These are phyloP conservation scores for Pterocles gutturalis DNA, from an alignment of 2,113 vertebrate species.

Conservation along the genomic window DNA sequence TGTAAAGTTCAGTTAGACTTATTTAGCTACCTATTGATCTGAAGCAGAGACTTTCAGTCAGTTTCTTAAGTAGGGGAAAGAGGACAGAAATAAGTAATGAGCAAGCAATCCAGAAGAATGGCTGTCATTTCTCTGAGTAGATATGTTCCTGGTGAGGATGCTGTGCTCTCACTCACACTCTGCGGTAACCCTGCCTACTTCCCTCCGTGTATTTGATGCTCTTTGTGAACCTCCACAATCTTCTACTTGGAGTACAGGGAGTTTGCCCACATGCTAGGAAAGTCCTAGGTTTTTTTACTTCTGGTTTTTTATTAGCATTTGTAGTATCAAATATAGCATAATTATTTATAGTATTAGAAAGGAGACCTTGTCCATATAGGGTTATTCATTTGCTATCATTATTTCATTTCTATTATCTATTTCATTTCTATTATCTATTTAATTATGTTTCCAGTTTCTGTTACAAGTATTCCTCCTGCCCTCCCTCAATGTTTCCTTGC, in stretches of 20 bases:
- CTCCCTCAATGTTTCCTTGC: not conserved
- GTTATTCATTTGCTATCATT: not conserved
- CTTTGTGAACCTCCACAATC: not conserved
- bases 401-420: not conserved
- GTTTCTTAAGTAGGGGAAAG: not conserved
- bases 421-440: not conserved
- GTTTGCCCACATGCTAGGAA: not conserved
- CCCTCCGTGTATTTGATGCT: not conserved
- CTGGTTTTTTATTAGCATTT: not conserved
- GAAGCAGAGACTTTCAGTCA: not conserved
- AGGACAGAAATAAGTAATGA: not conserved
- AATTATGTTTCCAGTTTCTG: not conserved
- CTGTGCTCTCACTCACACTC: not conserved
- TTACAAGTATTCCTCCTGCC: not conserved
- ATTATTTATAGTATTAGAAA: not conserved
- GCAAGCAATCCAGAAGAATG: not conserved
- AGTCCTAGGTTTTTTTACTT: not conserved
- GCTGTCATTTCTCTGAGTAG: not conserved
- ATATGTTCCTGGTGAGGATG: not conserved
- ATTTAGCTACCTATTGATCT: not conserved
- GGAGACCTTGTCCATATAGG: not conserved
- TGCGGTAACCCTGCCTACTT: not conserved
- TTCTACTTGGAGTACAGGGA: not conserved
- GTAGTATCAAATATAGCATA: not conserved
- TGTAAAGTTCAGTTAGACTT: not conserved